These are phyloP conservation scores for Apolygus lucorum DNA, from an alignment of 1,140 invertebrate species.

Conservation along the genomic window DNA sequence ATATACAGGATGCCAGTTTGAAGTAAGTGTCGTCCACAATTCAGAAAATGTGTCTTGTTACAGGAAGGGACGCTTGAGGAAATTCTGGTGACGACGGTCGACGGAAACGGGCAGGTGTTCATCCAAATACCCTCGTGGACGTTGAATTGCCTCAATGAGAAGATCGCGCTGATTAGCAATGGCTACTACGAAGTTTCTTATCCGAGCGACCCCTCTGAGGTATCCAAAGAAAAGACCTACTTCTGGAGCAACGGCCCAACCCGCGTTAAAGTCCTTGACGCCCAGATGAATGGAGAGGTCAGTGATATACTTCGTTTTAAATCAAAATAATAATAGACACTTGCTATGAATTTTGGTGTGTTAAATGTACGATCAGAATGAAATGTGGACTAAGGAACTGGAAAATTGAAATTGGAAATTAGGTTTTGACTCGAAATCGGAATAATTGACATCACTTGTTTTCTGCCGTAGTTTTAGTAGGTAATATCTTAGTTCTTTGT, in stretches of 20 bases:
- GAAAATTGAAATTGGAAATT: neutral
- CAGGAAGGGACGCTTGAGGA: neutral
- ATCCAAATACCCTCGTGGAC: conserved; percentile 9
- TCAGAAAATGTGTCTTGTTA: too few relatives aligned
- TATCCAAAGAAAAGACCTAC: neutral
- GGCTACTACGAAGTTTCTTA: neutral
- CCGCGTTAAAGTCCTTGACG: neutral
- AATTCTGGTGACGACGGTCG: neutral
- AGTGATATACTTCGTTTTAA: neutral
- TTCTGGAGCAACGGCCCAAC: neutral
- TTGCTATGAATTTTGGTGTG: neutral
- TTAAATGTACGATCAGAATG: neutral
- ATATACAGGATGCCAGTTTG: too few relatives aligned
- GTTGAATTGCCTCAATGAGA: neutral
- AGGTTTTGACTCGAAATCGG: too few relatives aligned
- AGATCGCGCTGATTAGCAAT: neutral
- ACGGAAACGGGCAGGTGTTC: neutral
- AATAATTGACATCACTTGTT: too few relatives aligned
- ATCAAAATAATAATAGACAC: neutral
- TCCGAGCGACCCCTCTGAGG: neutral
- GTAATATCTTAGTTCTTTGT: neutral
- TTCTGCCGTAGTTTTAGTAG: neutral
- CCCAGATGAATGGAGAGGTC: neutral
- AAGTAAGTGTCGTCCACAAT: too few relatives aligned
- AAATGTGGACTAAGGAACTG: neutral